These are phyloP conservation scores for Heliocidaris tuberculata DNA, from an alignment of 35 echinoderm and acorn worm species.

Conservation along the genomic window DNA sequence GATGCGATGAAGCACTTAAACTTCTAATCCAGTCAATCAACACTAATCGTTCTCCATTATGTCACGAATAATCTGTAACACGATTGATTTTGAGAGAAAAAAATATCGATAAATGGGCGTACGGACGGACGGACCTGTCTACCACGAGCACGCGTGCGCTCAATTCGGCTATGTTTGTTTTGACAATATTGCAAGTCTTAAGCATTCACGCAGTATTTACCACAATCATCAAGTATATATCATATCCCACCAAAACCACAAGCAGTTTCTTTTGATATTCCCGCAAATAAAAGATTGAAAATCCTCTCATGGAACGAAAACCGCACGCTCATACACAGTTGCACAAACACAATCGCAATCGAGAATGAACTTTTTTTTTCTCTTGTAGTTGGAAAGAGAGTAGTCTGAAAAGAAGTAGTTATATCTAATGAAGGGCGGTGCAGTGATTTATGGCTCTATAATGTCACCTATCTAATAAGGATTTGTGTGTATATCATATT, in stretches of 20 bases:
- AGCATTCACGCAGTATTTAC: not conserved
- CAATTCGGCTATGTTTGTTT: not conserved
- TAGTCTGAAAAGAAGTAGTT: not conserved
- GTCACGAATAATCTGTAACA: not conserved
- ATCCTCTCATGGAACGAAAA: not conserved
- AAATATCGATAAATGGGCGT: not conserved
- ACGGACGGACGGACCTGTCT: not conserved
- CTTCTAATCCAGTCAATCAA: not conserved
- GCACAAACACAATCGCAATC: not conserved
- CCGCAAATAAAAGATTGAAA: not conserved
- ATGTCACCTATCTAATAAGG: not conserved
- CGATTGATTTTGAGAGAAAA: not conserved
- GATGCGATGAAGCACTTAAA: not conserved
- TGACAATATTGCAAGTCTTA: not conserved
- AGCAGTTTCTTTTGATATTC: not conserved
- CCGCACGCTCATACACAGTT: not conserved
- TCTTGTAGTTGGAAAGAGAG: not conserved
- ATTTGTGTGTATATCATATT: not conserved
- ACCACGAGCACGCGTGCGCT: not conserved
- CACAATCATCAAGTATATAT: not conserved
- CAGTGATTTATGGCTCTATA: not conserved
- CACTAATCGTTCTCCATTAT: not conserved
- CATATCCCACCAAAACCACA: not conserved
- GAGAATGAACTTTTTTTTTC: not conserved
- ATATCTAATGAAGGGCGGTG: not conserved